These are phyloP conservation scores for Cryptotis parvus DNA, from an alignment of 2,113 vertebrate species.

Conservation along the genomic window DNA sequence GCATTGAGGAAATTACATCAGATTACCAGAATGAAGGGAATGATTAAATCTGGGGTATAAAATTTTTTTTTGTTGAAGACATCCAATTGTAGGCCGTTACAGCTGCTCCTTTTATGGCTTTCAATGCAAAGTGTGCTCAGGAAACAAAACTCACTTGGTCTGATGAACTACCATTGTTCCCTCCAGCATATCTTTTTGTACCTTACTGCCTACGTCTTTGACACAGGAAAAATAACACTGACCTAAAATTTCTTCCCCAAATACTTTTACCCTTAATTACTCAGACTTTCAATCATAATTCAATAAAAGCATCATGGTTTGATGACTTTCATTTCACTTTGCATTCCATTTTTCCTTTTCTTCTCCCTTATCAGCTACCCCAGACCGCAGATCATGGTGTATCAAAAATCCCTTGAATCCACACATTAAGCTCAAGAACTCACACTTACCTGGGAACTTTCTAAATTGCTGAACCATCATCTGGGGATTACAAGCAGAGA, in stretches of 20 bases:
- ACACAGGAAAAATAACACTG: neutral
- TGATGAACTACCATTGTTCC: neutral
- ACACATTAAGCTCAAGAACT: too few relatives aligned
- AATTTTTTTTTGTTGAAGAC: neutral
- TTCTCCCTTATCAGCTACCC: neutral
- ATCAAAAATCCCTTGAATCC: too few relatives aligned
- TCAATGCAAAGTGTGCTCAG: neutral
- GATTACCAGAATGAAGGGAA: slow-evolving; percentile 4
- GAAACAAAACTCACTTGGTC: neutral
- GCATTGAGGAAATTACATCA: neutral
- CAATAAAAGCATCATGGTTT: neutral
- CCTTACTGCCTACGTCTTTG: neutral
- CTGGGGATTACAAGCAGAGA: too few relatives aligned
- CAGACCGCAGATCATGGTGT: too few relatives aligned
- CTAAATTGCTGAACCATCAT: too few relatives aligned
- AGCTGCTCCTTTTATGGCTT: neutral
- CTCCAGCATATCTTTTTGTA: neutral
- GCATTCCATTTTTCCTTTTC: neutral
- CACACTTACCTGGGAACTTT: too few relatives aligned
- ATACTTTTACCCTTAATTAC: slow-evolving; percentile 30
- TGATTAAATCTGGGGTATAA: neutral
- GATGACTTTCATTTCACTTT: neutral
- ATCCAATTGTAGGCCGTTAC: neutral
- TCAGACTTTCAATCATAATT: neutral
- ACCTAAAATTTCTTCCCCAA: neutral